Percentiles rank a stretch among this genome's conserved stretches.
Evolutionary conservation across 2,888 invertebrate species (phyloP).

Genomic region (Trilocha varians): DNA sequence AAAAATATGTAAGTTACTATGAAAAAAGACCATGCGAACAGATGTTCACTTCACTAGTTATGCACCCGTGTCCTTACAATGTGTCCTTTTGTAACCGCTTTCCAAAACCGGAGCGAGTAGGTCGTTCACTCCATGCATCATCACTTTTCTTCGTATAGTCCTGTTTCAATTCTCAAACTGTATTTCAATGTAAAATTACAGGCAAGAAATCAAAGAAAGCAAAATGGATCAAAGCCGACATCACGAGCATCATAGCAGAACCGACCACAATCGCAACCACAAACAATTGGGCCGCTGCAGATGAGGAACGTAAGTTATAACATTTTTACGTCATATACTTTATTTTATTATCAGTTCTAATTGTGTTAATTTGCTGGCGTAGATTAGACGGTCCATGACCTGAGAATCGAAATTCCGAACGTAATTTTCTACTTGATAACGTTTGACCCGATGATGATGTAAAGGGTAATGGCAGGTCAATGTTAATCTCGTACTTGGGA

Average conservation of each 20-base stretch:
- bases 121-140: conserved; percentile 67
- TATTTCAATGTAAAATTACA: conserved; percentile 41
- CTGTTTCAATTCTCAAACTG: conserved; percentile 21
- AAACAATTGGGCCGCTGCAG: conserved; percentile 87
- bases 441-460: conserved; percentile 56
- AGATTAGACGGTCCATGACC: too few species aligned
- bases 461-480: conserved; percentile 73
- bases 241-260: conserved; percentile 87
- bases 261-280: conserved; percentile 74
- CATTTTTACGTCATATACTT: too few species aligned
- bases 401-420: too few species aligned
- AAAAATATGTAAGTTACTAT: not conserved
- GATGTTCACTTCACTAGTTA: conserved; percentile 22
- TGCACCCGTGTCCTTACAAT: conserved; percentile 30
- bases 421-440: not conserved
- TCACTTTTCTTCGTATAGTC: conserved; percentile 44
- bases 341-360: too few species aligned
- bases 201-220: conserved; percentile 90
- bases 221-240: conserved; percentile 86
- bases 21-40: conserved; percentile 16
- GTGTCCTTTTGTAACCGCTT: conserved; percentile 54
- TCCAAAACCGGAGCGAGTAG: conserved; percentile 55
- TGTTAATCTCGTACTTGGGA: conserved; percentile 85
- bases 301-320: conserved; percentile 84
- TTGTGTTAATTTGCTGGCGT: too few species aligned